Evolutionary conservation across 2,797 vertebrate genomes (phyloP).

Genomic region (Sylvilagus floridanus): DNA sequence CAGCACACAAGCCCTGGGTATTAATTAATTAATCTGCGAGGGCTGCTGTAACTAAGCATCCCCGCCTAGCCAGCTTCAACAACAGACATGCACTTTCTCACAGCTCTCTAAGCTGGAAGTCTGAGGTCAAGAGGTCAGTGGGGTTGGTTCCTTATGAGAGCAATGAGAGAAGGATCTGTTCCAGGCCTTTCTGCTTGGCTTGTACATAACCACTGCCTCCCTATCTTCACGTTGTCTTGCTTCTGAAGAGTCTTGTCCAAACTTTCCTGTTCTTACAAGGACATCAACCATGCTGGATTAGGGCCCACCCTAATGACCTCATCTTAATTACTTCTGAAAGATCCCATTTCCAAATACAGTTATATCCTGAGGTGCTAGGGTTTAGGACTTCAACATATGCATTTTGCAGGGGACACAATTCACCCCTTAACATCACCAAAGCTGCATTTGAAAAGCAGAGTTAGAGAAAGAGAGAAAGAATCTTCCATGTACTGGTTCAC

Average conservation of each 20-base stretch:
- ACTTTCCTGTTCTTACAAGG: neutral
- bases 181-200: neutral
- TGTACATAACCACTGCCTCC: neutral
- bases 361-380: constrained; percentile 3
- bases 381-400: neutral
- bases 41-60: constrained; percentile 18
- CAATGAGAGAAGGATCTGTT: neutral
- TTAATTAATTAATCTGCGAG: neutral
- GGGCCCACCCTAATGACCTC: neutral
- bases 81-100: constrained; percentile 37
- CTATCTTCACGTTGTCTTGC: neutral
- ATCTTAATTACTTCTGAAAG: constrained; percentile 54
- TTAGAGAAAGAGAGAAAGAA: too few species aligned
- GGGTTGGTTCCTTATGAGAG: neutral
- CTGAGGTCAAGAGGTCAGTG: neutral
- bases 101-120: neutral
- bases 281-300: neutral
- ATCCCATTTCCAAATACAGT: constrained; percentile 16
- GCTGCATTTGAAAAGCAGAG: neutral
- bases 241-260: neutral
- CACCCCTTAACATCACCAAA: neutral
- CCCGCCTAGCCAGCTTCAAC: neutral
- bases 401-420: neutral
- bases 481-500: too few species aligned
- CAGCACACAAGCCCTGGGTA: constrained; percentile 1